Conservation (phyloP, 2,888 invertebrate species). For the Scaeva pyrastri region DNA sequence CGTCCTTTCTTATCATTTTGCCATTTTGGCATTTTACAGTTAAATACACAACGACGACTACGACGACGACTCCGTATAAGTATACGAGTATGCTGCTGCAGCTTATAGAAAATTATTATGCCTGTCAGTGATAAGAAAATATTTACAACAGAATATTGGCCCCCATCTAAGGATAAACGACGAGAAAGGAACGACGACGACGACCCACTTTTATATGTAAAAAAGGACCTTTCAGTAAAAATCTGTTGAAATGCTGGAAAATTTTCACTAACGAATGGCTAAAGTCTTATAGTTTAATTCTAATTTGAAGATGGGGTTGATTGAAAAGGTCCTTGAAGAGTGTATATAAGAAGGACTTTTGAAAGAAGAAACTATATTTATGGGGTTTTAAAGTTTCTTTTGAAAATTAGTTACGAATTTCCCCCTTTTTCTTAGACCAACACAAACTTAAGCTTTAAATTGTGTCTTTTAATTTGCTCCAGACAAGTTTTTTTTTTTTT, state of each 20-base stretch:
- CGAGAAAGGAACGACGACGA: neutral
- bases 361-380: neutral
- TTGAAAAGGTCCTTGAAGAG: neutral
- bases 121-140: constrained; percentile 54
- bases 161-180: constrained; percentile 15
- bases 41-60: constrained; percentile 50
- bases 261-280: constrained; percentile 23
- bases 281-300: constrained; percentile 1
- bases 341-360: neutral
- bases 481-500: no score
- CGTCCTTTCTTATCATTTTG: constrained; percentile 62
- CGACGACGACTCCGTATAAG: constrained; percentile 41
- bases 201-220: neutral
- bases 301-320: neutral
- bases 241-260: constrained; percentile 32
- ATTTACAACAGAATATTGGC: constrained; percentile 48
- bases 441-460: no score
- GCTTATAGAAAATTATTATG: constrained; percentile 55
- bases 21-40: constrained; percentile 55
- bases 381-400: neutral
- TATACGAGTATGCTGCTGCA: constrained; percentile 3
- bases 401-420: neutral
- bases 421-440: no score
- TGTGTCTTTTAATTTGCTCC: no score
- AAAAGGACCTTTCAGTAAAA: neutral